These are phyloP conservation scores for Sarcophaga peregrina DNA, from an alignment of 1,140 invertebrate genomes.

Conservation along the genomic window DNA sequence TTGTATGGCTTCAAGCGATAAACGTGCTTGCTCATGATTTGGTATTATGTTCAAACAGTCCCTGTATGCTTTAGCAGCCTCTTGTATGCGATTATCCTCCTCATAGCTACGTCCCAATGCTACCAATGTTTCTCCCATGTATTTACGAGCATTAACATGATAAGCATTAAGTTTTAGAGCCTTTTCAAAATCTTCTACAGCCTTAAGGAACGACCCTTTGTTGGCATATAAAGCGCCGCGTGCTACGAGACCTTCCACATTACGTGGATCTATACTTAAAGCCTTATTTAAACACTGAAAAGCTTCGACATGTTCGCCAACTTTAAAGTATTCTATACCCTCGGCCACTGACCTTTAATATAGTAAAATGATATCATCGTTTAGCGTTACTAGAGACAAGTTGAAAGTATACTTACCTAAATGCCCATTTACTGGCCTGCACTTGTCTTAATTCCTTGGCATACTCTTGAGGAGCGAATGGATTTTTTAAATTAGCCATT, in stretches of 20 bases:
- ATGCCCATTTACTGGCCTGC: constrained; percentile 93
- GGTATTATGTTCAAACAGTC: constrained; percentile 83
- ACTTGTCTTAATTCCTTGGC: constrained; percentile 84
- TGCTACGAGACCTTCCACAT: constrained; percentile 94
- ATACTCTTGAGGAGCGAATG: constrained; percentile 83
- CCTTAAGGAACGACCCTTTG: constrained; percentile 91
- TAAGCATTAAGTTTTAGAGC: constrained; percentile 88
- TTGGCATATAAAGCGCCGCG: constrained; percentile 94
- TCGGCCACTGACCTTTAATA: constrained; percentile 81
- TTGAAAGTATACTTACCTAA: constrained; percentile 66
- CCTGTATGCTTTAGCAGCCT: constrained; percentile 85
- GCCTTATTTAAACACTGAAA: constrained; percentile 96
- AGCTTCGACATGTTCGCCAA: constrained; percentile 88
- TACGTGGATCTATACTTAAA: constrained; percentile 88
- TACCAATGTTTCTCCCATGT: constrained; percentile 91
- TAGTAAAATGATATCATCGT: neutral
- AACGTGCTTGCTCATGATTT: constrained; percentile 85
- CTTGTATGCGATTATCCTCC: constrained; percentile 85
- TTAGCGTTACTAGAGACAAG: constrained; percentile 1
- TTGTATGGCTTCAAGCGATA: constrained; percentile 74
- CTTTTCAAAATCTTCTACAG: constrained; percentile 93
- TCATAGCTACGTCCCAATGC: constrained; percentile 85
- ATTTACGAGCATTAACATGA: constrained; percentile 94
- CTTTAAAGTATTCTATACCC: constrained; percentile 94
- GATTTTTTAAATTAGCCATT: constrained; percentile 76